A percentile compares a stretch with the other conserved stretches of the same genome.
These are phyloP conservation scores for Chrysolina oricalcia DNA, from an alignment of 2,888 invertebrate genomes.

Conservation along the genomic window DNA sequence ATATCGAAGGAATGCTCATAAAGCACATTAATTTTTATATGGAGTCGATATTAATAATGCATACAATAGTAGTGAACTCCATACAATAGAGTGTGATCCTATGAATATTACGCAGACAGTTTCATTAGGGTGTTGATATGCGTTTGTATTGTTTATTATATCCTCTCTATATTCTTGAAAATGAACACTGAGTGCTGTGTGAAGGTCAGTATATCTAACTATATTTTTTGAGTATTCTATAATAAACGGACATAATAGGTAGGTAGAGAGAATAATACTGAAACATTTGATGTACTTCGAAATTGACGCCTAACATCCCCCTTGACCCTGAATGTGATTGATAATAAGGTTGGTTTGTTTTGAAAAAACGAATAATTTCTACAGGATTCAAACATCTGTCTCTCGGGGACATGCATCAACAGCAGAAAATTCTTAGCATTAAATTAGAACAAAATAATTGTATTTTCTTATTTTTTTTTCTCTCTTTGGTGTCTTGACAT, in stretches of 20 bases:
- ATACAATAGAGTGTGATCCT: slow-evolving; percentile 26
- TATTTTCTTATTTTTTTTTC: no score
- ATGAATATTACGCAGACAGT: slow-evolving; percentile 29
- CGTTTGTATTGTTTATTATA: slow-evolving; percentile 17
- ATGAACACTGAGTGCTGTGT: slow-evolving; percentile 35
- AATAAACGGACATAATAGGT: background rate
- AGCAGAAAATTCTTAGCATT: no score
- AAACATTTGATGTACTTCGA: no score
- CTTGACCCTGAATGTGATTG: no score
- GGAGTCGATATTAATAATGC: slow-evolving; percentile 42
- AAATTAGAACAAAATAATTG: no score
- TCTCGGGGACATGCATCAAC: no score
- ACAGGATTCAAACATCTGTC: no score
- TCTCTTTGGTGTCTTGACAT: no score
- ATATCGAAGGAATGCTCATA: slow-evolving; percentile 12
- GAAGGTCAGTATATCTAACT: slow-evolving; percentile 37
- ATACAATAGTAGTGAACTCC: slow-evolving; percentile 17
- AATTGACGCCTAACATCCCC: no score
- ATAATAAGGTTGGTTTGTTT: no score
- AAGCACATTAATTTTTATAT: slow-evolving; percentile 31
- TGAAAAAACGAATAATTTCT: no score
- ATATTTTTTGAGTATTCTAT: background rate
- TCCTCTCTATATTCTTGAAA: slow-evolving; percentile 20
- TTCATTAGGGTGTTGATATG: slow-evolving; percentile 21
- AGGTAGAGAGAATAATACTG: no score